A percentile compares a stretch with the other conserved stretches of the same genome.
These are phyloP conservation scores for Carpatolechia fugitivella DNA, from an alignment of 2,888 invertebrate species.

Conservation along the genomic window DNA sequence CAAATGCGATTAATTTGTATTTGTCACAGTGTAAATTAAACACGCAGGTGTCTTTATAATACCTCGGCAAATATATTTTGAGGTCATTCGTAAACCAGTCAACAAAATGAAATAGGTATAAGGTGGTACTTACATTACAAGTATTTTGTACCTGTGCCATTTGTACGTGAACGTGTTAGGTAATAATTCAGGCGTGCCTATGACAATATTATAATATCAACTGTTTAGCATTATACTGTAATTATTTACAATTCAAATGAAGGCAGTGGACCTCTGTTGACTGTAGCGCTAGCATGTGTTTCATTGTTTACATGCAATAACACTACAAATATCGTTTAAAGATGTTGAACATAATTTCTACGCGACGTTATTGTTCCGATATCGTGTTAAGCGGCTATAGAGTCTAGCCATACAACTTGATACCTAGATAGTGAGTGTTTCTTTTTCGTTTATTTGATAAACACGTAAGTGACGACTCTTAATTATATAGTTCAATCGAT, in stretches of 20 bases:
- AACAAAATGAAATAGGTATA: neutral
- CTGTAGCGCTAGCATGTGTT: neutral
- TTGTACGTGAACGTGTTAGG: slow-evolving; percentile 5
- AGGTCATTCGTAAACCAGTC: slow-evolving; percentile 17
- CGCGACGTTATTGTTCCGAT: too few species aligned
- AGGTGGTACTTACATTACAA: neutral
- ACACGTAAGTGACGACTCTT: too few species aligned
- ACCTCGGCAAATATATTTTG: slow-evolving; percentile 20
- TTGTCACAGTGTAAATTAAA: slow-evolving; percentile 19
- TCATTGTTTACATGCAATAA: neutral
- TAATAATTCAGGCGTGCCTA: slow-evolving; percentile 19
- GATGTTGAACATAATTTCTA: too few species aligned
- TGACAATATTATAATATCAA: slow-evolving; percentile 10
- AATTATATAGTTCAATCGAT: too few species aligned
- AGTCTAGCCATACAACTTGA: too few species aligned
- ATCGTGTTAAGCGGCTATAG: too few species aligned
- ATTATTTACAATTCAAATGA: slow-evolving; percentile 33
- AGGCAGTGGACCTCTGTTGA: slow-evolving; percentile 3
- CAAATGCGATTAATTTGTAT: slow-evolving; percentile 9
- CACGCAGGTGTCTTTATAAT: slow-evolving; percentile 23
- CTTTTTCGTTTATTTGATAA: too few species aligned
- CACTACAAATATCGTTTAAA: neutral
- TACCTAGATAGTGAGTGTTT: too few species aligned
- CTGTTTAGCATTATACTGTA: slow-evolving; percentile 5
- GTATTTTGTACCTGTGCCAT: slow-evolving; percentile 1